Conservation (phyloP, 2,113 vertebrate genomes). For the Pluvianellus socialis region DNA sequence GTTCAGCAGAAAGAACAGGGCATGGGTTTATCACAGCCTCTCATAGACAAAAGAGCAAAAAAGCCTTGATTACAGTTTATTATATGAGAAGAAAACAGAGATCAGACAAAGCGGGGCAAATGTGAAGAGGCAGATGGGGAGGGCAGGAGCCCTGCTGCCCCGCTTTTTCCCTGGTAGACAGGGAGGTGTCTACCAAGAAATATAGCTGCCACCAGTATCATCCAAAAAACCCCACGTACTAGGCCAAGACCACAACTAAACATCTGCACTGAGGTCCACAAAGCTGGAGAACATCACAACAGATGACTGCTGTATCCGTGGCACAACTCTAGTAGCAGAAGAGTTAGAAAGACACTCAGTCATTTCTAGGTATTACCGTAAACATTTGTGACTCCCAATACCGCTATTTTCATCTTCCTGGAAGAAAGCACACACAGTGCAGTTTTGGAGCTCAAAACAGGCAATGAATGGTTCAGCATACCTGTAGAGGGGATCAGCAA, state of each 20-base stretch:
- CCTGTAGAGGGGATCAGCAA: not conserved
- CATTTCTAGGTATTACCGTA: not conserved
- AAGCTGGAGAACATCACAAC: not conserved
- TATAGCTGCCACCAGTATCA: not conserved
- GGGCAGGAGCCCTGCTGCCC: not conserved
- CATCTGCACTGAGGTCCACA: not conserved
- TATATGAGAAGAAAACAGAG: not conserved
- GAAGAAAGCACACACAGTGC: not conserved
- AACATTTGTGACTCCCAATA: not conserved
- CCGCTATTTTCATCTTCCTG: not conserved
- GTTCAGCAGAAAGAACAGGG: not conserved
- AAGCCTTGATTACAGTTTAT: not conserved
- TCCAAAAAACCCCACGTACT: not conserved
- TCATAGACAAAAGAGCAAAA: not conserved
- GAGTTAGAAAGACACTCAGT: not conserved
- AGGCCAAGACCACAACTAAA: not conserved
- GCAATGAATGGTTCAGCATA: not conserved
- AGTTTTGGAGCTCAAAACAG: not conserved
- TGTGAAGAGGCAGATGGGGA: not conserved
- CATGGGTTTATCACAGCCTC: not conserved
- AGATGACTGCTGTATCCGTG: not conserved
- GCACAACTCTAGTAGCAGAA: not conserved
- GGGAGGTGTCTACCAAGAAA: not conserved
- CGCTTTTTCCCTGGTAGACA: no score
- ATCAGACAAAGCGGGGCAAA: not conserved